Percentiles rank a stretch among this genome's conserved stretches.
phyloP scores from a whole-genome alignment of 2,888 invertebrate species.

The Sphaerophoria rueppellii region DNA sequence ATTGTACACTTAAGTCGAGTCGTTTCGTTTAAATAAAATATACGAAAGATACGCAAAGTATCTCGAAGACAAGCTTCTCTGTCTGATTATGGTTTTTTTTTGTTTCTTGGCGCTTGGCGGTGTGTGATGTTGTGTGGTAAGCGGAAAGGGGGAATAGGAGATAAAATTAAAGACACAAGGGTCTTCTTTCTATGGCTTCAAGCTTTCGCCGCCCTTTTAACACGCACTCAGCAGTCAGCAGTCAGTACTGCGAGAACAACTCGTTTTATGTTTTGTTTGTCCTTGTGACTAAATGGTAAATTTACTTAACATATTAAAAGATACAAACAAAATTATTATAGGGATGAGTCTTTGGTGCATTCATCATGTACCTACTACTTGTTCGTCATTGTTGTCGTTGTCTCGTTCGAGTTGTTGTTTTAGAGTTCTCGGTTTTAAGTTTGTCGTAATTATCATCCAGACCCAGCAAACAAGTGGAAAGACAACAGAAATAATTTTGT shows the following conservation, averaged over 20 bases:
- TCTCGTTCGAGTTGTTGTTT: slow-evolving; percentile 24
- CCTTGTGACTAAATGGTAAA: slow-evolving; percentile 47
- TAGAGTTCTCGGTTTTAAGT: slow-evolving; percentile 53
- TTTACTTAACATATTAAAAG: slow-evolving; percentile 68
- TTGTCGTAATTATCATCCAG: slow-evolving; percentile 55
- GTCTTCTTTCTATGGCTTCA: slow-evolving; percentile 6
- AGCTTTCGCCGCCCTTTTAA: slow-evolving; percentile 43
- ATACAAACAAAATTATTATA: slow-evolving; percentile 38
- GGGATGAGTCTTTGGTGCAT: slow-evolving; percentile 46
- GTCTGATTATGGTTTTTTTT: neutral
- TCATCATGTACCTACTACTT: slow-evolving; percentile 46
- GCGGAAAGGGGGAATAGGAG: neutral
- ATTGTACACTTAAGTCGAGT: slow-evolving; percentile 32
- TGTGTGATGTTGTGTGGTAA: neutral
- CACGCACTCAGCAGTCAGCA: neutral
- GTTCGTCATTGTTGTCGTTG: slow-evolving; percentile 13
- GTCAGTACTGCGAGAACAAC: neutral
- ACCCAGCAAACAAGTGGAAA: slow-evolving; percentile 48
- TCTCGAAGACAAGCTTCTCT: slow-evolving; percentile 14
- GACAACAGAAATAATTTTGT: neutral
- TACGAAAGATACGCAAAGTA: slow-evolving; percentile 36
- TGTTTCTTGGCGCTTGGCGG: neutral
- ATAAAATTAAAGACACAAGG: slow-evolving; percentile 40
- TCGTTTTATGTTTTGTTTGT: slow-evolving; percentile 29
- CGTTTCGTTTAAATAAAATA: slow-evolving; percentile 17